Conservation (phyloP, 2,113 vertebrate species). For the Oryzias curvinotus region DNA sequence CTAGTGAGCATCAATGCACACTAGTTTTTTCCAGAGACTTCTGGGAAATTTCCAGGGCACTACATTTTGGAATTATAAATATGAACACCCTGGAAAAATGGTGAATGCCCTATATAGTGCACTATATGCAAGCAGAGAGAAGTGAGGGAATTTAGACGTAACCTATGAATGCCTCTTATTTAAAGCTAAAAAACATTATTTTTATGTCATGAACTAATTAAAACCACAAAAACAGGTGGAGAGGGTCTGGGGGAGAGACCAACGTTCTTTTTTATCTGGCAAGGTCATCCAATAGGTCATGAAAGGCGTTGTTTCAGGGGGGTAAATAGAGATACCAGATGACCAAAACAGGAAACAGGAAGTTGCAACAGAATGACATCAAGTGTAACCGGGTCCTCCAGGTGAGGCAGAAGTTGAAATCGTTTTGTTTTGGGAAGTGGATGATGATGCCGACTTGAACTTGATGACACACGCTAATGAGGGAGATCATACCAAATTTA, state of each 20-base stretch:
- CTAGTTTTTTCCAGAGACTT: too few species aligned
- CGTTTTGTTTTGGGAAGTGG: constrained; percentile 50
- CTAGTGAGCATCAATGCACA: too few species aligned
- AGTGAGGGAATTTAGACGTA: not conserved
- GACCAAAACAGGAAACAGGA: constrained; percentile 79
- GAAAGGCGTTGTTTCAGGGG: constrained; percentile 66
- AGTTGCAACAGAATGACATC: constrained; percentile 71
- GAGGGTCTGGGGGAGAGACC: constrained; percentile 26
- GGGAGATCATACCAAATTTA: not conserved
- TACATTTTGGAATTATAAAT: too few species aligned
- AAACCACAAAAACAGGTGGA: constrained; percentile 52
- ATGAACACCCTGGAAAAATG: too few species aligned
- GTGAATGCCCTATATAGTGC: too few species aligned
- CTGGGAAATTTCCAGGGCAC: too few species aligned
- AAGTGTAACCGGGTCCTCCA: constrained; percentile 57
- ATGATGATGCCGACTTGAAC: constrained; percentile 18
- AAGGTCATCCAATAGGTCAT: constrained; percentile 64
- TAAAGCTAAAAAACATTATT: not conserved
- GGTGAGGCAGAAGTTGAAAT: constrained; percentile 66
- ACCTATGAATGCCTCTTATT: constrained; percentile 21
- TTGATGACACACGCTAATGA: not conserved
- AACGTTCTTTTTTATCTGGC: constrained; percentile 46
- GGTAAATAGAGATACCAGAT: constrained; percentile 71
- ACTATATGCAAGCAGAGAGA: not conserved
- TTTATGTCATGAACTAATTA: constrained; percentile 41